Evolutionary conservation across 2,113 vertebrate species (phyloP), one percentile per base, ranked within the genome.

Genomic region (Anoplopoma fimbria): DNA sequence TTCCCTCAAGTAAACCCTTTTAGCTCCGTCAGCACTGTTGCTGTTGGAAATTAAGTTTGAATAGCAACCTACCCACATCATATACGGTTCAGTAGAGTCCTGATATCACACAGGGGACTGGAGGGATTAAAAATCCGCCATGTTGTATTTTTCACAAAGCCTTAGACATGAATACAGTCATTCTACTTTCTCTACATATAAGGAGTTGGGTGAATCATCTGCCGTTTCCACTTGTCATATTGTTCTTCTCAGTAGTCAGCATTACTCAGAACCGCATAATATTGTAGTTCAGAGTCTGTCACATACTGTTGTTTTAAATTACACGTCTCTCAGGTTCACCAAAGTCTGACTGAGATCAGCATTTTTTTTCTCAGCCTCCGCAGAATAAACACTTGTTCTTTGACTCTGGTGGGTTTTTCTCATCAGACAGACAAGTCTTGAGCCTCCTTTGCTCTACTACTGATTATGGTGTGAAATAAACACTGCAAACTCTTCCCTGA

Each of bases 111-210:
- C 33, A 25, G 1, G 67, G 47, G 25, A 58, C 21, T 9, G n/a
- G 13, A 53, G 77, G 58, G 63, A 87, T 83, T 75, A 75, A 80
- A 77, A 75, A 70, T 47, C 31, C 25, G 81, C 67, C 49, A 53
- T 29, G 64, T 80, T 64, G 72, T 69, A 45, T 74, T 86, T 76
- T 68, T 25, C 27, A 33, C 25, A 36, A 40, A 74, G 53, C 31
- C 36, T 61, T 2, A 6, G 9, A 67, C 38, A 42, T 33, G 31
- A 72, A 65, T 19, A 63, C 57, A 17, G 53, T 6, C 1, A 7
- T 51, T 60, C 17, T 45, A 45, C 4, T 19, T 4, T 6, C 45
- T 31, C 27, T 17, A 29, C 27, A 17, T 29, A 31, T 17, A 17
- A 8, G 15, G 31, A 4, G 29, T 12, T 6, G 34, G 23, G 33